Percentiles rank a stretch among this genome's conserved stretches.
Conservation (phyloP, 92 coral and sea anemone genomes). For the Epizoanthus illoricatus region DNA sequence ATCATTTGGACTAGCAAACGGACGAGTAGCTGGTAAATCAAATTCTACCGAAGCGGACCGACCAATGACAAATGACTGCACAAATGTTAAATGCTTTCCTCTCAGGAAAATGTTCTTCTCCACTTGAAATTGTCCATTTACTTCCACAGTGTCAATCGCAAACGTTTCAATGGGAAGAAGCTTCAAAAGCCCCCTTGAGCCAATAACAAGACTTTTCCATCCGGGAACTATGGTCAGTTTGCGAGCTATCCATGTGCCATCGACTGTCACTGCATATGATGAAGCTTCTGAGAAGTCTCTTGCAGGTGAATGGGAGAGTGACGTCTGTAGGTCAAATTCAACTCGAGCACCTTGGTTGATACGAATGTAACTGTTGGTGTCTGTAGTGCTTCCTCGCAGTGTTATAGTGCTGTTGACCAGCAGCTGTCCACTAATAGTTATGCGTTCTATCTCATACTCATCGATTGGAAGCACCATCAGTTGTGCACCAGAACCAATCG, state of each 20-base stretch:
- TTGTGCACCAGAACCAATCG: conserved; percentile 31
- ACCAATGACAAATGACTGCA: conserved; percentile 33
- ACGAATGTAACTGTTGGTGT: conserved; percentile 14
- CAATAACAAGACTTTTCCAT: conserved; percentile 41
- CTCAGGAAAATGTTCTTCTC: conserved; percentile 33
- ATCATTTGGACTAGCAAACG: conserved; percentile 9
- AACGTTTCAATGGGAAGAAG: conserved; percentile 22
- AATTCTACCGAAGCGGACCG: conserved; percentile 27
- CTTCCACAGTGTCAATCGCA: conserved; percentile 30
- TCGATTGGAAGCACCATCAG: conserved; percentile 23
- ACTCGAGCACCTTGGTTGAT: conserved; percentile 35
- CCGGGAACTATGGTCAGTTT: conserved; percentile 35
- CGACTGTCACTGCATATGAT: conserved; percentile 27
- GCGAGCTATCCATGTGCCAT: conserved; percentile 42
- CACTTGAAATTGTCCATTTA: conserved; percentile 46
- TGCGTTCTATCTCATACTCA: conserved; percentile 34
- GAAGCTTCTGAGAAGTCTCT: conserved; percentile 31
- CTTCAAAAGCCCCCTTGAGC: conserved; percentile 29
- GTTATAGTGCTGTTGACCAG: conserved; percentile 26
- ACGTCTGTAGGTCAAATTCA: conserved; percentile 26
- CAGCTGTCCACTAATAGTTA: conserved; percentile 35
- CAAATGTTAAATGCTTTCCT: conserved; percentile 21
- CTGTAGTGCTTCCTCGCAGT: conserved; percentile 25
- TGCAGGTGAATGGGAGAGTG: conserved; percentile 21
- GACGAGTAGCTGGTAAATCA: conserved; percentile 34